These are phyloP conservation scores for Charanyca ferruginea DNA, from an alignment of 2,888 invertebrate genomes.

Conservation along the genomic window DNA sequence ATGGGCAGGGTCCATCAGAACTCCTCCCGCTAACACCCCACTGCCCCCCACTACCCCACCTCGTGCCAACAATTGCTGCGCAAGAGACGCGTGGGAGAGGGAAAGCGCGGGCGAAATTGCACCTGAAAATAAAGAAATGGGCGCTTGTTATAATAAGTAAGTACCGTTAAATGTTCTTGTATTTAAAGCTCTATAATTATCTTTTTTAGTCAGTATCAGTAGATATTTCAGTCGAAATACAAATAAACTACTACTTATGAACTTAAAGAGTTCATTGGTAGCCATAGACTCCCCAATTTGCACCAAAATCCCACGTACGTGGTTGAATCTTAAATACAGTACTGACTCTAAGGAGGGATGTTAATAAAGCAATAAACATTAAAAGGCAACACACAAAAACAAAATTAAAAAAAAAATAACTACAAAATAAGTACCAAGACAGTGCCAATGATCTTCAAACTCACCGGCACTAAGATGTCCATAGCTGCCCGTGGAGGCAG, in stretches of 20 bases:
- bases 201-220: background rate
- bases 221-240: background rate
- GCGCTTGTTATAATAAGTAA: background rate
- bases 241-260: too few relatives aligned
- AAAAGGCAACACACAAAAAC: too few relatives aligned
- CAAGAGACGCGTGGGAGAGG: slow-evolving; percentile 89
- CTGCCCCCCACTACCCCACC: slow-evolving; percentile 87
- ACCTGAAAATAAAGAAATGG: slow-evolving; percentile 78
- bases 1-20: slow-evolving; percentile 86
- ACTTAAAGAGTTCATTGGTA: background rate
- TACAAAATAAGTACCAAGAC: slow-evolving; percentile 56
- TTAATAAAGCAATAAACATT: too few relatives aligned
- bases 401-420: slow-evolving; percentile 12
- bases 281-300: background rate
- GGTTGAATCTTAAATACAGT: background rate
- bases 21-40: slow-evolving; percentile 84
- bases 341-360: background rate
- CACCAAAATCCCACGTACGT: background rate
- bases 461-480: slow-evolving; percentile 98
- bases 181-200: background rate
- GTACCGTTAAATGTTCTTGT: background rate
- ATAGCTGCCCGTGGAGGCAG: slow-evolving; percentile 96
- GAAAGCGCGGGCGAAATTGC: slow-evolving; percentile 97
- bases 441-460: slow-evolving; percentile 56
- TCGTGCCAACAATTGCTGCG: slow-evolving; percentile 84